Evolutionary conservation across 2,797 vertebrate genomes (phyloP), one percentile per base, ranked within the genome.

Genomic region (Helostoma temminkii): DNA sequence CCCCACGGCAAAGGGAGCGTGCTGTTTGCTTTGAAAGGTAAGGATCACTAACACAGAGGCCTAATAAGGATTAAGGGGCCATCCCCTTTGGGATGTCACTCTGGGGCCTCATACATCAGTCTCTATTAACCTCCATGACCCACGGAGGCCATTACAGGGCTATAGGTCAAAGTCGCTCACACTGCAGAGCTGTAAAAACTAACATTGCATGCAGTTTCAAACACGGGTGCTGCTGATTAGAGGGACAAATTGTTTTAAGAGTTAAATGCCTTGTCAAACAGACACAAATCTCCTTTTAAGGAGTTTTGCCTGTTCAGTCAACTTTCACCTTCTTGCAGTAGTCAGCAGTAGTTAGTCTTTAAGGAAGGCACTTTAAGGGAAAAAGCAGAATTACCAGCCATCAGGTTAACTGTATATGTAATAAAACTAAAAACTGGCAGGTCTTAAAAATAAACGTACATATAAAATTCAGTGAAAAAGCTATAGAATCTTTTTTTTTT

Each of bases 41-140:
- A 95, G 95, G 96, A 96, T 95, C 95, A 93, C 95, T 95, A 96
- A 95, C 95, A 95, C 94, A 94, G 93, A 92, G 93, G 94, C 96
- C 96, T 97, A 97, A 97, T 97, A 95, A 95, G 96, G 96, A 98
- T 99, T 98, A 99, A 94, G 95, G 95, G 96, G 93, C 96, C 94
- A 95, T 95, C 95, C 92, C 93, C 89, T 94, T 82, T 90, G 94
- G 94, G 94, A 93, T 91, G 92, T 93, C 91, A 93, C 89, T 93
- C 88, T 81, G 87, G 81, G 92, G 90, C 82, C 90, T 84, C 87
- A 81, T 89, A 92, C 88, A 93, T 94, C 91, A 93, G 83, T 90
- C 88, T 91, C 88, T 89, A 93, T 93, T 93, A 94, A 91, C 92
- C 88, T 87, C 65, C 45, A 37, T 93, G 93, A 93, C 92, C 93